Evolutionary conservation across 1,140 invertebrate species (phyloP).

Genomic region (Eufriesea mexicana): DNA sequence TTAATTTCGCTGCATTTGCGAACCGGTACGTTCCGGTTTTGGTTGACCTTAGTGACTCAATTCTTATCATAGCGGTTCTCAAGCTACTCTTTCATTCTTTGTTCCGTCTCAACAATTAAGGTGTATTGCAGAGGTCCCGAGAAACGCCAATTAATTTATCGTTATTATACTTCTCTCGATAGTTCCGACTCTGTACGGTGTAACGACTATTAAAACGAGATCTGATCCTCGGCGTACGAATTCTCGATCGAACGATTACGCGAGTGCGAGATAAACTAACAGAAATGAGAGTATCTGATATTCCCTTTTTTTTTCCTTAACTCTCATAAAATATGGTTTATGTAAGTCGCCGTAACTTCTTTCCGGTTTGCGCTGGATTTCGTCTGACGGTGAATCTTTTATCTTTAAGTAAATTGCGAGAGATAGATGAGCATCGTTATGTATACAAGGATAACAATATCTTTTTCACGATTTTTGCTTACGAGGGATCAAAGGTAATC

Average conservation of each 20-base stretch:
- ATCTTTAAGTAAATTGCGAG: slow-evolving; percentile 10
- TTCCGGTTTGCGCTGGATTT: slow-evolving; percentile 44
- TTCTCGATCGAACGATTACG: too few relatives aligned
- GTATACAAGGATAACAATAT: background rate
- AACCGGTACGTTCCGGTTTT: slow-evolving; percentile 67
- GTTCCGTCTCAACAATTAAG: background rate
- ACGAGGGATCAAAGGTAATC: background rate
- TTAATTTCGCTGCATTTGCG: slow-evolving; percentile 41
- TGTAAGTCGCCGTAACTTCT: slow-evolving; percentile 6
- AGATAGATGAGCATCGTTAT: background rate
- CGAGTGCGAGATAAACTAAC: background rate
- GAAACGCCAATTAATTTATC: background rate
- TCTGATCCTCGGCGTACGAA: too few relatives aligned
- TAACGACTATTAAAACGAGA: too few relatives aligned
- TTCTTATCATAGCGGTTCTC: slow-evolving; percentile 64
- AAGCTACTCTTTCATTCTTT: slow-evolving; percentile 38
- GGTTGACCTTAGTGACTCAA: slow-evolving; percentile 64
- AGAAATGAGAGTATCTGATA: background rate
- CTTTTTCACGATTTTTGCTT: background rate
- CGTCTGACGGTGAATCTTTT: background rate
- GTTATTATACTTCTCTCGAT: background rate
- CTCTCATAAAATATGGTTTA: slow-evolving; percentile 24
- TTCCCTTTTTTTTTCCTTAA: too few relatives aligned
- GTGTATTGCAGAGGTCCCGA: background rate
- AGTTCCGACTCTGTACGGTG: background rate